These are phyloP conservation scores for Masnerella sp. DNA, from an alignment of 2,888 invertebrate species.

Conservation along the genomic window DNA sequence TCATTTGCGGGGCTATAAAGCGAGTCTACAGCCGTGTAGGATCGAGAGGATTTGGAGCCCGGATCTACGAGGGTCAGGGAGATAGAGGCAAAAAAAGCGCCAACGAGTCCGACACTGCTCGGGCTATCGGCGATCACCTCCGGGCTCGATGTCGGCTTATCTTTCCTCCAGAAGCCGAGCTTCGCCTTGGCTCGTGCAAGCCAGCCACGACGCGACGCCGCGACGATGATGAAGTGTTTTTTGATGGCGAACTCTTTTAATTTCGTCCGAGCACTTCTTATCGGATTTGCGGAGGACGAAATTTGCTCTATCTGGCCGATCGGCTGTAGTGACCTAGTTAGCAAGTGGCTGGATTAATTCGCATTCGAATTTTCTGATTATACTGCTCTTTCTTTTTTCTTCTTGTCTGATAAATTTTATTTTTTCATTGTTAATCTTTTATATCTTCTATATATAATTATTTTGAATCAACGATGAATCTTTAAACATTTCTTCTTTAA, in stretches of 20 bases:
- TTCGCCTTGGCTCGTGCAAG: conserved; percentile 56
- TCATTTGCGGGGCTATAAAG: conserved; percentile 76
- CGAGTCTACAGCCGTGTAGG: conserved; percentile 62
- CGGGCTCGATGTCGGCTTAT: conserved; percentile 70
- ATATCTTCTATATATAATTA: too few relatives aligned
- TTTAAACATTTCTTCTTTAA: too few relatives aligned
- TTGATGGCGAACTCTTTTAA: conserved; percentile 5
- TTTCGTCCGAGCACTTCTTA: conserved; percentile 7
- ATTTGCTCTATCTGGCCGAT: too few relatives aligned
- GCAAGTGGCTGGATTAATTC: too few relatives aligned
- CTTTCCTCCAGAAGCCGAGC: conserved; percentile 65
- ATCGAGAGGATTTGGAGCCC: conserved; percentile 66
- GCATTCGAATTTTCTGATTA: too few relatives aligned
- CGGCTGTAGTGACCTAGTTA: too few relatives aligned
- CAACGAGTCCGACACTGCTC: conserved; percentile 57
- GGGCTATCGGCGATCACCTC: conserved; percentile 72
- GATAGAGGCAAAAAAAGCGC: conserved; percentile 39
- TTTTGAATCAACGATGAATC: too few relatives aligned
- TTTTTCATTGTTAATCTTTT: too few relatives aligned
- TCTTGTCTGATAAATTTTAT: too few relatives aligned
- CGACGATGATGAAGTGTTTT: conserved; percentile 22
- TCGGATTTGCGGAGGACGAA: neutral
- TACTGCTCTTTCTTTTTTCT: too few relatives aligned
- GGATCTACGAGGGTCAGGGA: conserved; percentile 51
- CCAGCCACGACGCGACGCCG: conserved; percentile 46